Evolutionary conservation across 2,113 vertebrate species (phyloP).

Genomic region (Andinoacara biseriatus): DNA sequence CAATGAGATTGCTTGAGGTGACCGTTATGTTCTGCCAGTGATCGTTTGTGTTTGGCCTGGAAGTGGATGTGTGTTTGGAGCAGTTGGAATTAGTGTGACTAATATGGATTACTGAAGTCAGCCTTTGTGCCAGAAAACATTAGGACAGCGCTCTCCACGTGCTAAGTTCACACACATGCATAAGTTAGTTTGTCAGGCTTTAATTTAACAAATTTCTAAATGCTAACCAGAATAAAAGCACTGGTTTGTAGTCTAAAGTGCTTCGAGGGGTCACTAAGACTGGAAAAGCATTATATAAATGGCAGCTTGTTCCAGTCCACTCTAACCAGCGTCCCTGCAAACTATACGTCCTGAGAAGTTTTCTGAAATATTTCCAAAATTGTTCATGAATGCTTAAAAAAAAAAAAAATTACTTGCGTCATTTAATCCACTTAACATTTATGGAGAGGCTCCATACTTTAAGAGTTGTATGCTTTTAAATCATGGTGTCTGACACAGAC

Average conservation of each 20-base stretch:
- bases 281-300: neutral
- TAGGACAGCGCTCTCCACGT: neutral
- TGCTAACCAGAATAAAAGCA: neutral
- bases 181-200: neutral
- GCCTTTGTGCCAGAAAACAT: conserved; percentile 18
- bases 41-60: conserved; percentile 41
- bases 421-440: conserved; percentile 5
- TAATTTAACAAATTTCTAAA: neutral
- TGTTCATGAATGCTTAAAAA: neutral
- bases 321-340: neutral
- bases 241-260: neutral
- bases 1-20: conserved; percentile 46
- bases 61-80: conserved; percentile 39
- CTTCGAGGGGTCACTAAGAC: neutral
- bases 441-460: neutral
- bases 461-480: conserved; percentile 33
- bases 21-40: conserved; percentile 45
- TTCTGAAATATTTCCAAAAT: neutral
- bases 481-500: conserved; percentile 33
- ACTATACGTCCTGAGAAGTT: neutral
- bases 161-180: neutral
- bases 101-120: conserved; percentile 50
- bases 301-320: neutral
- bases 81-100: conserved; percentile 50
- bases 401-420: neutral